Evolutionary conservation across 1,140 invertebrate species (phyloP).

Genomic region (Eupeodes corollae): DNA sequence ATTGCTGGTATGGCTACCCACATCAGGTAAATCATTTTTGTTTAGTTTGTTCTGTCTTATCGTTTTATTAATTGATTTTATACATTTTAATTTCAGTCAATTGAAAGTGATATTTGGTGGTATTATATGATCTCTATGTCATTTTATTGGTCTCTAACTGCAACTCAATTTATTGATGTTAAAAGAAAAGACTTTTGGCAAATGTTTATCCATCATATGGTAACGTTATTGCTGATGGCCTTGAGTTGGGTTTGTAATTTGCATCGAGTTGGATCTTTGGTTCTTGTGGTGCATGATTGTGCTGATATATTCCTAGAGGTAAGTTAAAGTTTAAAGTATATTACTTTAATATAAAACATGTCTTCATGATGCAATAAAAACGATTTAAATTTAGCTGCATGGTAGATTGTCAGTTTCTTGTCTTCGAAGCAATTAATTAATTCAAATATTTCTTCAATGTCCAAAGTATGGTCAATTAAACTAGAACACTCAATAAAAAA

Average conservation of each 20-base stretch:
- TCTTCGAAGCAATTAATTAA: no score
- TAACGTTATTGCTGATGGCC: constrained; percentile 76
- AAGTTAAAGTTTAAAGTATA: constrained; percentile 14
- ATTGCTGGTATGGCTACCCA: constrained; percentile 77
- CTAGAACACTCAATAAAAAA: no score
- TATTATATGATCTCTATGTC: constrained; percentile 92
- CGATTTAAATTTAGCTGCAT: no score
- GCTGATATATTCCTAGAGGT: constrained; percentile 93
- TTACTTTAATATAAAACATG: no score
- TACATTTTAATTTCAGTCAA: constrained; percentile 41
- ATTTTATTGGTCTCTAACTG: constrained; percentile 91
- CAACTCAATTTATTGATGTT: constrained; percentile 88
- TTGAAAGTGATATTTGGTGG: constrained; percentile 73
- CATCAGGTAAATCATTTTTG: constrained; percentile 42
- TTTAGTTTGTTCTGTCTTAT: not conserved
- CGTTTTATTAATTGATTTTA: constrained; percentile 2
- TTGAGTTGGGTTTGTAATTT: constrained; percentile 94
- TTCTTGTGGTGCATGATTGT: constrained; percentile 85
- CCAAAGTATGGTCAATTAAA: no score
- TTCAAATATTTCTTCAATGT: no score
- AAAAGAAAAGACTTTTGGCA: constrained; percentile 94
- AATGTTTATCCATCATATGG: constrained; percentile 95
- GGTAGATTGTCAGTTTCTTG: no score
- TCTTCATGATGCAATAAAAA: no score
- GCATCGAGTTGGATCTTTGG: constrained; percentile 80